Evolutionary conservation across 2,888 invertebrate genomes (phyloP).

Genomic region (Chironomus riparius): DNA sequence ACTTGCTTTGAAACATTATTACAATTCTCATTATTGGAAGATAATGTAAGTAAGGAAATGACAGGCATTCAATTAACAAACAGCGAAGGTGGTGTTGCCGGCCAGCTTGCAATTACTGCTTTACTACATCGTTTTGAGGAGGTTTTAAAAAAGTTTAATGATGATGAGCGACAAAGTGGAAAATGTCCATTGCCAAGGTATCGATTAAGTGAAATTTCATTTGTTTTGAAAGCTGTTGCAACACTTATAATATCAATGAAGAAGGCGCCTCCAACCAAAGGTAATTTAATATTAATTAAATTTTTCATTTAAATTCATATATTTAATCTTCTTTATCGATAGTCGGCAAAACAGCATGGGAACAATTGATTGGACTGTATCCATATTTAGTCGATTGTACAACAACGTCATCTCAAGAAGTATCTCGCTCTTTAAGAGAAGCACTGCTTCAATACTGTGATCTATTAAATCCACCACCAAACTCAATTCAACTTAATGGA

Average conservation of each 20-base stretch:
- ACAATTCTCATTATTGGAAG: slow-evolving; percentile 82
- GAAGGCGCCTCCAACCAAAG: slow-evolving; percentile 78
- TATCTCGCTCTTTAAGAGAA: slow-evolving; percentile 69
- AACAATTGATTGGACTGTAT: slow-evolving; percentile 83
- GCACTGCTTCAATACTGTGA: slow-evolving; percentile 82
- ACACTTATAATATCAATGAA: slow-evolving; percentile 87
- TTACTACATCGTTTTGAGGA: slow-evolving; percentile 87
- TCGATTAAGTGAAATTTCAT: slow-evolving; percentile 88
- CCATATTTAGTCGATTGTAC: slow-evolving; percentile 82
- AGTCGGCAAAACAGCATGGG: slow-evolving; percentile 88
- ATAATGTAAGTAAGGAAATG: slow-evolving; percentile 44
- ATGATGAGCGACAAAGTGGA: slow-evolving; percentile 72
- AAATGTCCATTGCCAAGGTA: slow-evolving; percentile 83
- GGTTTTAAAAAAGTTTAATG: slow-evolving; percentile 78
- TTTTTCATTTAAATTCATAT: not conserved
- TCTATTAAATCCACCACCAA: slow-evolving; percentile 57
- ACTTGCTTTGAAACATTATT: slow-evolving; percentile 92
- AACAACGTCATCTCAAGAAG: slow-evolving; percentile 69
- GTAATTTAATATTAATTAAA: slow-evolving; percentile 41
- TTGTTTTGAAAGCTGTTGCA: slow-evolving; percentile 88
- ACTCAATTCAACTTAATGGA: slow-evolving; percentile 23
- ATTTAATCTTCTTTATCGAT: slow-evolving; percentile 34
- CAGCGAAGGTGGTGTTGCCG: slow-evolving; percentile 53
- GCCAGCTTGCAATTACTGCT: slow-evolving; percentile 81
- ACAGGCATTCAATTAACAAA: slow-evolving; percentile 33